Base-by-base conservation (phyloP, 2,888 invertebrate species). In the Tenodera sinensis region DNA sequence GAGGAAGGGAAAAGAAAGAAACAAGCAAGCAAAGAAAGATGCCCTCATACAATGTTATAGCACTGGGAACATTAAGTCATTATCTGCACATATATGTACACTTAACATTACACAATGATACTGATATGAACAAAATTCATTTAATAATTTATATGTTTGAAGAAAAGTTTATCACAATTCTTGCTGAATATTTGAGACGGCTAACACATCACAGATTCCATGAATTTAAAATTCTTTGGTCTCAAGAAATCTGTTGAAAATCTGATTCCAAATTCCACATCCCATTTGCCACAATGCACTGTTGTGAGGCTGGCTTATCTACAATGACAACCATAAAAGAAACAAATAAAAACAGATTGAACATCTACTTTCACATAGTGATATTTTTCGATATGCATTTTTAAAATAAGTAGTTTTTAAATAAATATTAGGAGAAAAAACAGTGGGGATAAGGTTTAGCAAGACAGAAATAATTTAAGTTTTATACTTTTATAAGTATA, bases 121-220 rank as follows among this genome's bases (percentile, higher is more conserved):
- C n/a, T 82, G 20, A 83, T 28, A 82, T 88, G 30, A 88, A 82
- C 27, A 82, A 42, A 83, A n/a, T 88, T 27, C 34, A 42, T 83
- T 34, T 27, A 88, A 81, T 27, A 81, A 81, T 34, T 88, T 81
- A 25, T 9, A 88, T 34, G 27, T 82, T 83, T 88, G 25, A 88
- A 30, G 84, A 81, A 81, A 88, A 25, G 54, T 47, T 71, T 28
- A 87, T 90, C 34, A 84, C 34, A 84, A 83, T 89, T 85, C 84
- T 83, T 71, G 71, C 83, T 47, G 85, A 85, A 85, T 28, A 85
- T 83, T 89, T 89, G 27, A 47, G 54, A 6, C 15, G 20, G 15
- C 4, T 54, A 54, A 54, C 14, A 54, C 54, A 15, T 54, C 20
- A 34, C 34, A 42, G 54, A 71, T 71, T 71, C 54, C 54, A 71